These are phyloP conservation scores for Kryptolebias marmoratus DNA, from an alignment of 2,113 vertebrate genomes.

Conservation along the genomic window DNA sequence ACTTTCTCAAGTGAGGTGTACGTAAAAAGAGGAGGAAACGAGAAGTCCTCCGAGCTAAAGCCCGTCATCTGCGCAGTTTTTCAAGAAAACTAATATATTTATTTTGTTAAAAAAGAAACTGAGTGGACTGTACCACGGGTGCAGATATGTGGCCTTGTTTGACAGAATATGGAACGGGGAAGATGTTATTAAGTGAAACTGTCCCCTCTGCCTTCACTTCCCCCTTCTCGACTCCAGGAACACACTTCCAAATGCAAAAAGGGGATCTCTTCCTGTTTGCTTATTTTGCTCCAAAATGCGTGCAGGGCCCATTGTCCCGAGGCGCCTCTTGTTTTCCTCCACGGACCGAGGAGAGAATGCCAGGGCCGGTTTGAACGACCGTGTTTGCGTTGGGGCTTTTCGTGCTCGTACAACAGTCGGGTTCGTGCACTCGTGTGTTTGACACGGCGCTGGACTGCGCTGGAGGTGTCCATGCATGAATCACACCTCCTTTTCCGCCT, in stretches of 20 bases:
- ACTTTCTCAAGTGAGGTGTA: conserved; percentile 3
- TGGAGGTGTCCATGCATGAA: conserved; percentile 51
- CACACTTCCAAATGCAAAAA: conserved; percentile 38
- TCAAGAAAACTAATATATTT: too few species aligned
- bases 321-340: conserved; percentile 39
- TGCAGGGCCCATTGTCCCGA: conserved; percentile 56
- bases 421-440: conserved; percentile 46
- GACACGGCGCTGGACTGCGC: conserved; percentile 21
- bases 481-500: conserved; percentile 36
- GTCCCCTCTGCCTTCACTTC: neutral
- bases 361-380: conserved; percentile 43
- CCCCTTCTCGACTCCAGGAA: conserved; percentile 26
- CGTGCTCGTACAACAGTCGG: conserved; percentile 17
- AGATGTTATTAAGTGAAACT: conserved; percentile 32
- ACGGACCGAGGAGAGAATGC: conserved; percentile 16
- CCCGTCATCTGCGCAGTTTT: too few species aligned
- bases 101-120: too few species aligned
- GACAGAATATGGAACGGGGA: conserved; percentile 6
- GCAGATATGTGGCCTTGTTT: neutral
- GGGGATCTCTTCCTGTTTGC: conserved; percentile 71
- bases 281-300: conserved; percentile 43
- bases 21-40: conserved; percentile 28
- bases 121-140: too few species aligned
- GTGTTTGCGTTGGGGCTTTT: conserved; percentile 42
- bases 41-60: too few species aligned